Evolutionary conservation across 1,140 invertebrate species (phyloP).

Genomic region (Cyrtorhinus lividipennis): DNA sequence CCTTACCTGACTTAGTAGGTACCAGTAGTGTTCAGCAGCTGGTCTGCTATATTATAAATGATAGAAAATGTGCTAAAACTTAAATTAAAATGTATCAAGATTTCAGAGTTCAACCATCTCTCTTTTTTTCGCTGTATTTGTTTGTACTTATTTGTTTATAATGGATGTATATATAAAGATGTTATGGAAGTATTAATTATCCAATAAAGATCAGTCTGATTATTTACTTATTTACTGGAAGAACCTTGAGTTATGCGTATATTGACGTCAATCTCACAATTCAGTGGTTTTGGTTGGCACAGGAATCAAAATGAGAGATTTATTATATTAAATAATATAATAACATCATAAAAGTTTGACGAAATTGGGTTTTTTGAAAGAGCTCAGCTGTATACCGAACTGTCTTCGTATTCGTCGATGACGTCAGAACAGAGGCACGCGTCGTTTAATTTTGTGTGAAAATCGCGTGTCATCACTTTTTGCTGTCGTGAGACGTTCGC

Average conservation of each 20-base stretch:
- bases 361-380: too few species aligned
- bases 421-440: neutral
- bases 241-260: too few species aligned
- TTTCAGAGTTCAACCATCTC: neutral
- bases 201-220: too few species aligned
- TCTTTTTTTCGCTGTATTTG: neutral
- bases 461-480: neutral
- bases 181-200: neutral
- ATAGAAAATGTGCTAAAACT: neutral
- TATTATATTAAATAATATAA: too few species aligned
- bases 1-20: neutral
- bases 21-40: neutral
- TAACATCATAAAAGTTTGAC: too few species aligned
- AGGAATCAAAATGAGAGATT: too few species aligned
- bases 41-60: neutral
- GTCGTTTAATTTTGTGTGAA: neutral
- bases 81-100: neutral
- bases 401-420: neutral
- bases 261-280: too few species aligned
- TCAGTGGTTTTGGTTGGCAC: too few species aligned
- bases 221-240: too few species aligned
- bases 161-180: neutral
- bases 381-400: neutral
- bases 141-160: slow-evolving; percentile 7
- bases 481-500: neutral